Percentiles rank a stretch among this genome's conserved stretches.
Evolutionary conservation across 23 tunicate genomes (phyloP).

Genomic region (Diplosoma virens): DNA sequence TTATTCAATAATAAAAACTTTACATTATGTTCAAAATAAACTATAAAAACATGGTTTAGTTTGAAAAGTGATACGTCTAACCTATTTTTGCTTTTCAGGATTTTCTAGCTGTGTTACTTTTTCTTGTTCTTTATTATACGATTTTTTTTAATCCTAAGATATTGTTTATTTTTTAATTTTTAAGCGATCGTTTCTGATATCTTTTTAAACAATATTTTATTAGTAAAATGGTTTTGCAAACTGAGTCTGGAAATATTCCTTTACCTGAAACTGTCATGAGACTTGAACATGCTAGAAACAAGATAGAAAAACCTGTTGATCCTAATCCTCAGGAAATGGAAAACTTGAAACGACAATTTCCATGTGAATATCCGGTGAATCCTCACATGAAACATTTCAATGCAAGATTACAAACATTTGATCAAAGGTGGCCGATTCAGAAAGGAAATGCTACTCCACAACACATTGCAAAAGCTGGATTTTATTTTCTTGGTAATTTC

Average conservation of each 20-base stretch:
- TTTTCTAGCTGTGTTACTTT: too few relatives aligned
- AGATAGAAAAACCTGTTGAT: neutral
- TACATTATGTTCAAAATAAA: too few relatives aligned
- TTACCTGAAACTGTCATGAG: neutral
- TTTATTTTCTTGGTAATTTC: constrained; percentile 20
- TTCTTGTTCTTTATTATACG: too few relatives aligned
- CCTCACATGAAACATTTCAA: constrained; percentile 26
- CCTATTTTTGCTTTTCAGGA: too few relatives aligned
- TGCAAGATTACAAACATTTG: constrained; percentile 6
- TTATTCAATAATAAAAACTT: too few relatives aligned
- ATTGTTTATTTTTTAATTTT: too few relatives aligned
- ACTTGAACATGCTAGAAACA: neutral
- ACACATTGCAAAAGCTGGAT: constrained; percentile 33
- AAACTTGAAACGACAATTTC: constrained; percentile 9
- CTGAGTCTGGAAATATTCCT: neutral
- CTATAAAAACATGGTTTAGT: too few relatives aligned
- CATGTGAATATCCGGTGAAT: constrained; percentile 22
- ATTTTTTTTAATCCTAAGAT: too few relatives aligned
- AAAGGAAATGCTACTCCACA: neutral
- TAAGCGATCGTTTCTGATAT: too few relatives aligned
- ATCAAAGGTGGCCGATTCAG: constrained; percentile 9
- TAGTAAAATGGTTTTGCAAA: constrained; percentile 5
- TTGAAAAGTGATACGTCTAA: too few relatives aligned
- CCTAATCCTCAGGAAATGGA: neutral
- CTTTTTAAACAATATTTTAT: too few relatives aligned